Evolutionary conservation across 2,888 invertebrate genomes (phyloP).

Genomic region (Euspilapteryx auroguttella): DNA sequence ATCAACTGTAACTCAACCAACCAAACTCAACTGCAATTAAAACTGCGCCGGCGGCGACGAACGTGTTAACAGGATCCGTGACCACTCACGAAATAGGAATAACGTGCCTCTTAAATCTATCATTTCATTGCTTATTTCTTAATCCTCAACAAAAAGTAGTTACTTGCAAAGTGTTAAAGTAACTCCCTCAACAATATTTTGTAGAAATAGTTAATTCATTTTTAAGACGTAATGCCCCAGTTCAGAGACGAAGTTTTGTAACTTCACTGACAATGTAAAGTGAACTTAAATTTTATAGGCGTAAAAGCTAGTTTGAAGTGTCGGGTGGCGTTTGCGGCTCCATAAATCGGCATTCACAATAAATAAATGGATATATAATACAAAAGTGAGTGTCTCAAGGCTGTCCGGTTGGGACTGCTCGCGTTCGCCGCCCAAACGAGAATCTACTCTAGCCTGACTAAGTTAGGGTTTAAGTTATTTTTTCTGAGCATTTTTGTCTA

Average conservation of each 20-base stretch:
- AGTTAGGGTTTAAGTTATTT: conserved; percentile 12
- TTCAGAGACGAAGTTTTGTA: not conserved
- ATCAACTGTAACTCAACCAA: too few species aligned
- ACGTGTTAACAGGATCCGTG: too few species aligned
- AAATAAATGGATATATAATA: conserved; percentile 18
- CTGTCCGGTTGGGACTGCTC: conserved; percentile 25
- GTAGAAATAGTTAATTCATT: too few species aligned
- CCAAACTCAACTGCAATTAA: too few species aligned
- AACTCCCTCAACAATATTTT: too few species aligned
- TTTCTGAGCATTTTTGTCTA: conserved; percentile 10
- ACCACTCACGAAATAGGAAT: too few species aligned
- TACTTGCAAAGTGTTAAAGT: too few species aligned
- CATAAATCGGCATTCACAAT: conserved; percentile 24
- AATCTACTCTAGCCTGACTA: conserved; percentile 16
- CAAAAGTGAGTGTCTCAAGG: conserved; percentile 43
- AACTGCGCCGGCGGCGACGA: too few species aligned
- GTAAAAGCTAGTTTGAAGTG: not conserved
- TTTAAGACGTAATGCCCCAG: not conserved
- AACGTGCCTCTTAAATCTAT: too few species aligned
- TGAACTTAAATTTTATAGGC: too few species aligned
- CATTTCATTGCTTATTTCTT: too few species aligned
- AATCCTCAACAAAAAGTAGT: too few species aligned
- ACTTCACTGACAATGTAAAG: not conserved
- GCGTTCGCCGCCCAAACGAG: conserved; percentile 18
- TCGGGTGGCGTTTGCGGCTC: not conserved